Conservation (phyloP, 2,888 invertebrate genomes). For the Epsilonema sp. region DNA sequence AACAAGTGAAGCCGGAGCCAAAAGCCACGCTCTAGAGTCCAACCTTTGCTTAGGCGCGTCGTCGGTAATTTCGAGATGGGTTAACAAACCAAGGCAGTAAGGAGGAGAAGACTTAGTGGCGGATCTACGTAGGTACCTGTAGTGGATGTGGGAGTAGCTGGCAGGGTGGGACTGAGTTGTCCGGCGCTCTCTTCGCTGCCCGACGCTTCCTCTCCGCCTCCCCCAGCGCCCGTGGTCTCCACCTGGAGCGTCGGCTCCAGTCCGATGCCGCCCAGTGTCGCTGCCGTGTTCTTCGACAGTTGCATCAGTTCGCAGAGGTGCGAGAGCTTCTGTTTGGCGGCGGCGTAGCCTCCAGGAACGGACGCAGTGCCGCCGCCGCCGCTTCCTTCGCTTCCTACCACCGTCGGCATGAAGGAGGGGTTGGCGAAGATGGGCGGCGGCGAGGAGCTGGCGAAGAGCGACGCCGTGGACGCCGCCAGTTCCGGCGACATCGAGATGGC, state of each 20-base stretch:
- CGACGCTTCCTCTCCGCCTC: background rate
- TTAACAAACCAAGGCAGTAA: too few species aligned
- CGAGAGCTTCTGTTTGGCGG: slow-evolving; percentile 5
- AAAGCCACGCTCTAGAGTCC: too few species aligned
- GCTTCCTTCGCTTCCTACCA: too few species aligned
- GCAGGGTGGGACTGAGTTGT: background rate
- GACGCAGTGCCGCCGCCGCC: background rate
- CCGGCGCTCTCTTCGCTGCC: too few species aligned
- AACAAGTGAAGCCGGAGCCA: too few species aligned
- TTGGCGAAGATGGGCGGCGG: background rate
- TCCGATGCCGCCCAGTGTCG: background rate
- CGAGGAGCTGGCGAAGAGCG: background rate
- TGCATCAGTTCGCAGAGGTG: slow-evolving; percentile 3
- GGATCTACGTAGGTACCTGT: too few species aligned
- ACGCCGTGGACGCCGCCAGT: too few species aligned
- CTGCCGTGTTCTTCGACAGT: background rate
- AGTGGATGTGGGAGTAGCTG: background rate
- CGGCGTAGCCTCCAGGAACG: background rate
- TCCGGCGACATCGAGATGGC: background rate
- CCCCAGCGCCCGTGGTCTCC: background rate
- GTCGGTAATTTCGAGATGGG: too few species aligned
- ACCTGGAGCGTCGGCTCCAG: background rate
- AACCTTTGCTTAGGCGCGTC: too few species aligned
- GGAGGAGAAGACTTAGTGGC: too few species aligned
- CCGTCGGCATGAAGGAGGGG: background rate